Conservation (phyloP, 2,113 vertebrate genomes). For the Zingel zingel region DNA sequence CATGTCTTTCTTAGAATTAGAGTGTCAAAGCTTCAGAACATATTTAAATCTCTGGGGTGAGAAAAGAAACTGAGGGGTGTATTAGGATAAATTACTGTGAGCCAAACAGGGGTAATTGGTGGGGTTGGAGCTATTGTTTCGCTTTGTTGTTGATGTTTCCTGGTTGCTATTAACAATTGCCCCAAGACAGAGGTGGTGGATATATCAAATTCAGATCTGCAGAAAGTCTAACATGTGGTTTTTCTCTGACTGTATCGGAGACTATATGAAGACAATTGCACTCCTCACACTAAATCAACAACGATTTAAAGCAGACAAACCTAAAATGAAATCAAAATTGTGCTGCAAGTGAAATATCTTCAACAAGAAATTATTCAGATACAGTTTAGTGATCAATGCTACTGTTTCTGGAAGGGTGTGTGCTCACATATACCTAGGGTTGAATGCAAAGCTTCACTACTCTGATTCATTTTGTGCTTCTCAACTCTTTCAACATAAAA, state of each 20-base stretch:
- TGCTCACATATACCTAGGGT: neutral
- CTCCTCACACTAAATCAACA: neutral
- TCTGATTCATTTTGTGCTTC: neutral
- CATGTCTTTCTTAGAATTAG: slow-evolving; percentile 69
- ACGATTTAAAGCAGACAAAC: neutral
- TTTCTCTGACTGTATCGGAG: neutral
- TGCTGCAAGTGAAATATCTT: neutral
- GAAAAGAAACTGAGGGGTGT: slow-evolving; percentile 56
- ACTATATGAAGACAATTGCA: neutral
- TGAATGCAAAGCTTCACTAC: neutral
- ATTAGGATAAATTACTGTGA: slow-evolving; percentile 73
- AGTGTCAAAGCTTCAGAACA: slow-evolving; percentile 68
- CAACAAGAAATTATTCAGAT: neutral
- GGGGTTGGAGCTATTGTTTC: slow-evolving; percentile 54
- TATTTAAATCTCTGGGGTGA: slow-evolving; percentile 67
- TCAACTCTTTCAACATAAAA: slow-evolving; percentile 10
- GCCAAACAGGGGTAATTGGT: slow-evolving; percentile 73
- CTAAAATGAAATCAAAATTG: neutral
- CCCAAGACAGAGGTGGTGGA: slow-evolving; percentile 38
- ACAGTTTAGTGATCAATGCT: neutral
- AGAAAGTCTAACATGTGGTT: neutral
- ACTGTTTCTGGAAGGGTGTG: neutral
- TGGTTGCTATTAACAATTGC: slow-evolving; percentile 60
- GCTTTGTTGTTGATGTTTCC: slow-evolving; percentile 59
- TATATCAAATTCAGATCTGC: slow-evolving; percentile 8